A percentile compares a stretch with the other conserved stretches of the same genome.
Evolutionary conservation across 1,140 invertebrate species (phyloP).

Genomic region (Andricus grossulariae): DNA sequence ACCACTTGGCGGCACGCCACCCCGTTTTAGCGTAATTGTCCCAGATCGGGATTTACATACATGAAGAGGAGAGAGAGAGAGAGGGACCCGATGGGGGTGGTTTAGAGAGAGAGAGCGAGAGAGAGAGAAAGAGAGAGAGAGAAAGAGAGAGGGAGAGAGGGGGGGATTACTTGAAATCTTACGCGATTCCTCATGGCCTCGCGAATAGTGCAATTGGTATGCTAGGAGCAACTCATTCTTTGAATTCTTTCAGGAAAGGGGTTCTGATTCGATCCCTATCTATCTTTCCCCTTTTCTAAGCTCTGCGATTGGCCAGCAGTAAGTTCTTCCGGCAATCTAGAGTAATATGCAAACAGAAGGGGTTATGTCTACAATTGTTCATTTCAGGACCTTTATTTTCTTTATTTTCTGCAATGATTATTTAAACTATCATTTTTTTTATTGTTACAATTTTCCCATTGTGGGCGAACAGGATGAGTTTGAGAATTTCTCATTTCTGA

Average conservation of each 20-base stretch:
- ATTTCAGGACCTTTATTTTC: background rate
- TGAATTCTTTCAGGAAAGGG: slow-evolving; percentile 13
- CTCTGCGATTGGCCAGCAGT: slow-evolving; percentile 21
- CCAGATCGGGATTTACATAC: slow-evolving; percentile 74
- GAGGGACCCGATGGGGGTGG: slow-evolving; percentile 34
- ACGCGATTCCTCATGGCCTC: slow-evolving; percentile 31
- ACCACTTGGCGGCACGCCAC: slow-evolving; percentile 74
- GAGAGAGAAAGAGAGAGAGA: slow-evolving; percentile 31
- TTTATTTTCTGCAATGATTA: too few species aligned
- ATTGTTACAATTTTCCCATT: too few species aligned
- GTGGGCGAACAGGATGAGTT: too few species aligned
- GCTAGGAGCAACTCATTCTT: slow-evolving; percentile 12
- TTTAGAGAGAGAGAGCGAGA: slow-evolving; percentile 12
- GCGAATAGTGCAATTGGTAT: slow-evolving; percentile 27
- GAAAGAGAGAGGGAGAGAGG: slow-evolving; percentile 18
- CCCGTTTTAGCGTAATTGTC: slow-evolving; percentile 74
- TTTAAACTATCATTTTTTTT: too few species aligned
- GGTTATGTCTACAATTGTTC: background rate
- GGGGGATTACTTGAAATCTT: slow-evolving; percentile 33
- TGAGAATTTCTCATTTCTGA: too few species aligned
- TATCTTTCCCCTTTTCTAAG: slow-evolving; percentile 8
- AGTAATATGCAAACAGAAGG: slow-evolving; percentile 6
- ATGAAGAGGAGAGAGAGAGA: slow-evolving; percentile 38
- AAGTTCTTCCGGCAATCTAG: slow-evolving; percentile 24
- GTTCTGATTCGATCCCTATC: slow-evolving; percentile 28